phyloP scores from a whole-genome alignment of 2,888 invertebrate genomes.

The Lepidocyrtinus sp. region DNA sequence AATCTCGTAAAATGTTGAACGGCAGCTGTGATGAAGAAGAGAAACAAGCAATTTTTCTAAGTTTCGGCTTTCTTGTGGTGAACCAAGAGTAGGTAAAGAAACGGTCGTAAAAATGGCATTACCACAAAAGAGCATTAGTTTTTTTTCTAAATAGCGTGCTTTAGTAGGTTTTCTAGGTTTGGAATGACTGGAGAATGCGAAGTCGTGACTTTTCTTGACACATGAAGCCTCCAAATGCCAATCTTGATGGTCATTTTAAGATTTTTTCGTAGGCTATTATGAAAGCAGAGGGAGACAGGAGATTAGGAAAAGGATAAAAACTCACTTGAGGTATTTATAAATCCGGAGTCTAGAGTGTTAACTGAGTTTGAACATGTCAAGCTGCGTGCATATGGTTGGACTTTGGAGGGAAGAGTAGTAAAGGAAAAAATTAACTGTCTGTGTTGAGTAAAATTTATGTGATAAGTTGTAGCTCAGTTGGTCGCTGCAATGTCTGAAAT shows the following conservation, averaged over 20 bases:
- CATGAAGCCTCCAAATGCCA: not conserved
- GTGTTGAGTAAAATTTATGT: too few relatives aligned
- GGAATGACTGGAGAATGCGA: not conserved
- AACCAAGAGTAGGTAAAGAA: not conserved
- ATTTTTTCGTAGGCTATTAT: not conserved
- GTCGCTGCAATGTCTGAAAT: too few relatives aligned
- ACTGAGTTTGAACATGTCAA: not conserved
- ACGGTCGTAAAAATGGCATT: not conserved
- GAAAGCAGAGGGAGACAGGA: not conserved
- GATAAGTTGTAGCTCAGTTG: too few relatives aligned
- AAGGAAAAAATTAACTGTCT: not conserved
- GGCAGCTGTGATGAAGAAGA: not conserved
- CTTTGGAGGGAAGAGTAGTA: not conserved
- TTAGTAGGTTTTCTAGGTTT: not conserved
- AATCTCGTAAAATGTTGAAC: too few relatives aligned
- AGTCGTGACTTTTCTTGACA: too few relatives aligned
- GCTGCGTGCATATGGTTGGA: not conserved
- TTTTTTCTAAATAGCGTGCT: not conserved
- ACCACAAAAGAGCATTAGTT: slow-evolving; percentile 4
- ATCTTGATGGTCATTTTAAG: not conserved
- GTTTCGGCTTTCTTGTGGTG: not conserved
- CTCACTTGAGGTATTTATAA: not conserved
- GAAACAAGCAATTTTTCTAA: not conserved
- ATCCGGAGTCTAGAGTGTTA: not conserved
- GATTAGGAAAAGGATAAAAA: not conserved